Percentiles rank a stretch among this genome's conserved stretches.
These are phyloP conservation scores for Triplophysa yarkandensis DNA, from an alignment of 2,797 vertebrate genomes.

Conservation along the genomic window DNA sequence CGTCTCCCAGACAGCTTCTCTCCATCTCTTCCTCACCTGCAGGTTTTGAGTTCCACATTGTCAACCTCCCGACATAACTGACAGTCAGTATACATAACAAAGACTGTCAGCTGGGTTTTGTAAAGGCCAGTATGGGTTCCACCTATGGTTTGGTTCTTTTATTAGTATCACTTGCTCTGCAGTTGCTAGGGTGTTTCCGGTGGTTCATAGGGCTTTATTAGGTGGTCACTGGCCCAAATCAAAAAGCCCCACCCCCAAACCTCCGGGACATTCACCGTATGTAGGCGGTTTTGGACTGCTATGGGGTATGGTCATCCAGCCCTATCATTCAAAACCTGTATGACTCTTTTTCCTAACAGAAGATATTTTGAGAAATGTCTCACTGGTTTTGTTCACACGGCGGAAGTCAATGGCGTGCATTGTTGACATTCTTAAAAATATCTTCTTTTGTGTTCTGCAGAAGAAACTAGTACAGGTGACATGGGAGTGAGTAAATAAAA, in stretches of 20 bases:
- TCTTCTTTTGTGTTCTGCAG: too few species aligned
- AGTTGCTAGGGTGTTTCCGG: neutral
- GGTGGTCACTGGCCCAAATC: neutral
- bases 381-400: too few species aligned
- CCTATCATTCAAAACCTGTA: too few species aligned
- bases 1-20: conserved; percentile 45
- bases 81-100: neutral
- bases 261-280: neutral
- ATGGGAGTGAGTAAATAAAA: too few species aligned
- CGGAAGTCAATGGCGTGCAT: too few species aligned
- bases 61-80: conserved; percentile 3
- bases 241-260: neutral
- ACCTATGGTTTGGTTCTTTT: neutral
- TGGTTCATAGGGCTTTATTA: neutral
- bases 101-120: neutral
- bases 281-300: neutral
- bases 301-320: too few species aligned
- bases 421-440: too few species aligned
- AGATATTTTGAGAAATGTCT: too few species aligned
- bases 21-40: conserved; percentile 22
- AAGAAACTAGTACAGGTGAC: too few species aligned
- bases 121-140: neutral
- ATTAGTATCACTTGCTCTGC: neutral
- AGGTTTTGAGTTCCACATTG: conserved; percentile 23
- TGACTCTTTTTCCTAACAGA: too few species aligned